Conservation (phyloP, 2,797 vertebrate genomes). For the Nannoperca obscura region DNA sequence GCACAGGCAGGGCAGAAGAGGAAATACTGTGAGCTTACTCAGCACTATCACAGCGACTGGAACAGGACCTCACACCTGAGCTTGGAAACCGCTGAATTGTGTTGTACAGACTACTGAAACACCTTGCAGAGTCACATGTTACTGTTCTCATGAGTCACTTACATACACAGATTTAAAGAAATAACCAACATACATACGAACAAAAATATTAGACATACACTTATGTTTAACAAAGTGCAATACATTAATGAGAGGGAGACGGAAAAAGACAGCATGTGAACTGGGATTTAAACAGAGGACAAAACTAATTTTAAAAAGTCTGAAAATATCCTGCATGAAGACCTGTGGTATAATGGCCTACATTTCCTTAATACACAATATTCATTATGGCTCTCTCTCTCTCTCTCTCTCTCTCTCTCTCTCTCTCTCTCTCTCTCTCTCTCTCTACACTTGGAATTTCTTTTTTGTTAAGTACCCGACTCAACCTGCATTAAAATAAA, state of each 20-base stretch:
- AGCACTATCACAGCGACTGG: conserved; percentile 4
- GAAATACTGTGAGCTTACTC: conserved; percentile 5
- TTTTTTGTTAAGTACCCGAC: conserved; percentile 15
- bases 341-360: conserved; percentile 20
- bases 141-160: background rate
- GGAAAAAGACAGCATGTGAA: background rate
- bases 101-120: conserved; percentile 1
- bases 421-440: background rate
- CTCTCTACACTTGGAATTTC: conserved; percentile 3
- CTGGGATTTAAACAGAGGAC: conserved; percentile 22
- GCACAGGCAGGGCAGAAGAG: background rate
- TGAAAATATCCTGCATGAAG: conserved; percentile 41
- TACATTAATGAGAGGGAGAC: background rate
- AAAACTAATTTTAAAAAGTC: conserved; percentile 27
- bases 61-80: conserved; percentile 7
- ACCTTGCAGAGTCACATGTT: background rate
- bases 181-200: background rate
- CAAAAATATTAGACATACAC: background rate
- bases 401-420: background rate
- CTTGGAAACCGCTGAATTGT: conserved; percentile 13
- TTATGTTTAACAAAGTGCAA: background rate
- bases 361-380: conserved; percentile 15
- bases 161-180: background rate
- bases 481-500: conserved; percentile 13
- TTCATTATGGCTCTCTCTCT: conserved; percentile 12